Base-by-base conservation (phyloP, 1,140 invertebrate genomes). In the Elymnias hypermnestra region DNA sequence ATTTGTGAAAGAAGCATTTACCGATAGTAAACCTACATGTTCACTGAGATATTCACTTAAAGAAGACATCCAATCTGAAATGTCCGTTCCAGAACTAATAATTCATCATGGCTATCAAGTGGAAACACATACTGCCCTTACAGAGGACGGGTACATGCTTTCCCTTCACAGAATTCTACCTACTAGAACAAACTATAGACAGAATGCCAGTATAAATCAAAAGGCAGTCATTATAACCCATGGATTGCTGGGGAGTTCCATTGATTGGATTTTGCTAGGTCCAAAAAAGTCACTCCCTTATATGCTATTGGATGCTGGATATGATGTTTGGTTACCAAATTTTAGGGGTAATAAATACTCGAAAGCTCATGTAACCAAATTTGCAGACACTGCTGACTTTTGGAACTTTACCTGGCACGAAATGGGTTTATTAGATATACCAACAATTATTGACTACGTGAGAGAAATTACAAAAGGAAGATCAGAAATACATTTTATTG, bases 251-350 rank as follows among this genome's bases (percentile, higher is more conserved):
- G 87, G 87, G 1, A 89, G 88, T 42, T 91, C 91, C 4, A 87
- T 89, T 0, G 91, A 92, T 68, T 94, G 89, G 88, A 63, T 93
- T 3, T 58, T 92, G 3, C 71, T 87, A 28, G 89, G 89, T 26
- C 89, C 89, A 21, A 76, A 88, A 17, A 90, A 90, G 56, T 86
- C 86, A 1, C 61, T 93, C 10, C 90, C 85, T 1, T 91, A 88
- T 57, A 60, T 88, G 29, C 57, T 92, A 19, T 79, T 88, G 0
- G 88, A 92, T 59, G 54, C 70, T 33, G 90, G 89, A 6, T 93
- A 89, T 47, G 92, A 93, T 58, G 91, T 93, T 2, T 93, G 91
- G 91, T 54, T 92, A 31, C 82, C 90, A 2, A 93, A 93, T 64
- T 83, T 84, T 9, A 76, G 91, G 43, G 91, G 92, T 5, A 92